A percentile compares a stretch with the other conserved stretches of the same genome.
Conservation (phyloP, 2,797 vertebrate species). For the Lindbergichthys nudifrons region DNA sequence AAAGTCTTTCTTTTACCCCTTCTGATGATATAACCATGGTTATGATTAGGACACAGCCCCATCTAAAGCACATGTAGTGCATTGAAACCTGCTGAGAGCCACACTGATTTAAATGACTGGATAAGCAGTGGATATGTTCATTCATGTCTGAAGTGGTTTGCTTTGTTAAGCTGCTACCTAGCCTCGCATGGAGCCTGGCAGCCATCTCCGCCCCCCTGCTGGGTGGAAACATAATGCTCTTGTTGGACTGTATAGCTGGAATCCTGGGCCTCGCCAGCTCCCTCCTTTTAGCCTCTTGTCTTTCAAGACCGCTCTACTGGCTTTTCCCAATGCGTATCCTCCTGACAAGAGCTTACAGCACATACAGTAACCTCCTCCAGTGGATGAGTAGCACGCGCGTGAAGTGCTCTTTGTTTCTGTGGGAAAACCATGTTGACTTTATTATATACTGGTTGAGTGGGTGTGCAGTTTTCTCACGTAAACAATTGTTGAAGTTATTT, state of each 20-base stretch:
- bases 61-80: background rate
- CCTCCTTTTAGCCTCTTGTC: conserved; percentile 26
- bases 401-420: conserved; percentile 24
- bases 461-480: conserved; percentile 12
- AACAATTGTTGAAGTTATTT: conserved; percentile 22
- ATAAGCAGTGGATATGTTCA: conserved; percentile 26
- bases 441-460: conserved; percentile 24
- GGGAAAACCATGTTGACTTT: conserved; percentile 29
- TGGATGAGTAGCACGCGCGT: conserved; percentile 9
- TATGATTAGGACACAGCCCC: conserved; percentile 10
- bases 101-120: conserved; percentile 3
- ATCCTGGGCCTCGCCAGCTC: conserved; percentile 30
- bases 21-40: no score
- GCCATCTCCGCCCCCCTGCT: conserved; percentile 36
- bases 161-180: conserved; percentile 48
- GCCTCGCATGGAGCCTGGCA: conserved; percentile 44
- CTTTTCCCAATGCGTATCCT: conserved; percentile 25
- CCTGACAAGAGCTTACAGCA: conserved; percentile 37
- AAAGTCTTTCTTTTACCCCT: no score
- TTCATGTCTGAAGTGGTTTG: conserved; percentile 36
- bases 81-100: conserved; percentile 16
- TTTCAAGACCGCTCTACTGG: conserved; percentile 32
- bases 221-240: conserved; percentile 58
- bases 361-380: conserved; percentile 41
- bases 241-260: conserved; percentile 37